Base-by-base conservation (phyloP, 1,140 invertebrate species). In the Brachystomella parvula region DNA sequence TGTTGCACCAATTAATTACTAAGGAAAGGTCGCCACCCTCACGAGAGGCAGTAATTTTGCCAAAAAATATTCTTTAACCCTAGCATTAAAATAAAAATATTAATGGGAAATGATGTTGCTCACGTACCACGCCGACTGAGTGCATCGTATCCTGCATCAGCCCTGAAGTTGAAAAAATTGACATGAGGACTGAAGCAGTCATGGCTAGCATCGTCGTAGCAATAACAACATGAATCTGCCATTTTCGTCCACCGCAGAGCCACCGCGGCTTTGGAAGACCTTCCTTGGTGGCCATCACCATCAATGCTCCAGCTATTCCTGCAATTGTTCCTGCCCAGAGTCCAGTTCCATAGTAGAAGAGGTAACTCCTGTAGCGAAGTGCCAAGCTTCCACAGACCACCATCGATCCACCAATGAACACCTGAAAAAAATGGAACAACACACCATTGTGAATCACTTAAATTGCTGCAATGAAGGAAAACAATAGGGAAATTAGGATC, bases 331-430 rank as follows among this genome's bases (percentile, higher is more conserved):
- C 71, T 9, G 71, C 64, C 71, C 69, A 73, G 1, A 71, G 39
- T 9, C 68, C 69, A 1, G 68, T 63, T 21, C 71, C 69, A 57
- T 73, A 73, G 59, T 70, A 69, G 59, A 73, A 70, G 17, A 71
- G 32, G 32, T 73, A 70, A 47, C 69, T 73, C 44, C 70, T 66
- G 57, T 70, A 73, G 33, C 69, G 61, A 1, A 73, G 58, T 31
- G 69, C 67, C 32, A 69, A 64, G 6, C 58, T 53, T 12, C 68
- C 71, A 21, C 61, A 64, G 30, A 70, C 47, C 15, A 70, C 71
- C 71, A 72, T 72, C 2, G 65, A 65, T 12, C 47, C 63, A 3
- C 71, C 71, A 15, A 69, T 64, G 26, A 67, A 62, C 3, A 72
- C 66, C 68, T 72, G 47, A 2, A 62, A 49, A 35, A 35, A 9